Conservation (phyloP, 2,888 invertebrate species). For the Cephonodes hylas region DNA sequence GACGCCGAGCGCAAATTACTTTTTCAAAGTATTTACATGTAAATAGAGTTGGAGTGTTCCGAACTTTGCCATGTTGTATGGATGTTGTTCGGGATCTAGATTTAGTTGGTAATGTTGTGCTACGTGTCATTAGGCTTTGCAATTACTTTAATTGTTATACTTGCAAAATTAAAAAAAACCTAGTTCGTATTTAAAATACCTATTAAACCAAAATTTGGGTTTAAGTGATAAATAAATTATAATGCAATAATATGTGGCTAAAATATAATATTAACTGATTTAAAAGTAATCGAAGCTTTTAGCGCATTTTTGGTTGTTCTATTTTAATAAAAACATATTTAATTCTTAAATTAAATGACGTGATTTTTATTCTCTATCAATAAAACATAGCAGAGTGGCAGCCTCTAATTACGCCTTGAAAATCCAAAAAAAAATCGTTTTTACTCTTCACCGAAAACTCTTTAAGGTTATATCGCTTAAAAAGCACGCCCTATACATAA, state of each 20-base stretch:
- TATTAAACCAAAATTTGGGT: no score
- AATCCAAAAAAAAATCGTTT: constrained; percentile 20
- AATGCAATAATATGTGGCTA: no score
- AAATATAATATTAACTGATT: no score
- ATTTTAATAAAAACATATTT: no score
- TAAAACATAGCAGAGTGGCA: background rate
- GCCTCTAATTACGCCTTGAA: no score
- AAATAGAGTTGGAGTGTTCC: constrained; percentile 69
- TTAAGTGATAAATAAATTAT: no score
- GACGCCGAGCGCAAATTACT: constrained; percentile 76
- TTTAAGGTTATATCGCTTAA: constrained; percentile 68
- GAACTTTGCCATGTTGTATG: constrained; percentile 55
- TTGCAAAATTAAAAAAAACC: no score
- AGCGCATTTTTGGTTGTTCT: no score
- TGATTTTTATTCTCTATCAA: no score
- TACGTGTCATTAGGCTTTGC: background rate
- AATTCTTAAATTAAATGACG: no score
- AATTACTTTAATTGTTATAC: background rate
- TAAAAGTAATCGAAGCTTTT: no score
- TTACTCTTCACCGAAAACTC: constrained; percentile 56
- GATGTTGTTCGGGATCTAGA: constrained; percentile 18
- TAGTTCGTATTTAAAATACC: no score
- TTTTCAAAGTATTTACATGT: constrained; percentile 81
- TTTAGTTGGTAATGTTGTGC: background rate
- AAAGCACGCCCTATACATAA: constrained; percentile 74